Conservation (phyloP, 2,888 invertebrate genomes). For the Phyto melanocephala region DNA sequence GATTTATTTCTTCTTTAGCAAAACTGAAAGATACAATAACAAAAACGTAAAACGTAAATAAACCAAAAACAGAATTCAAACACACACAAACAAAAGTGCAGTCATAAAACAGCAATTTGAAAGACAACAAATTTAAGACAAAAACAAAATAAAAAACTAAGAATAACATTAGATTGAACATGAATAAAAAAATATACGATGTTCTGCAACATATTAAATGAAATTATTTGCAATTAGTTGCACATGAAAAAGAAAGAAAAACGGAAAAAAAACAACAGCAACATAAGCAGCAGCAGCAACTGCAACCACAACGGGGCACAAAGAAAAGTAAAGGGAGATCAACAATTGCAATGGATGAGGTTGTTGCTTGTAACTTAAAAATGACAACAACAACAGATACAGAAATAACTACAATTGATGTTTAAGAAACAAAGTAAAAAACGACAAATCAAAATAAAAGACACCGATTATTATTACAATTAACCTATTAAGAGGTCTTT, state of each 20-base stretch:
- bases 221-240: constrained; percentile 64
- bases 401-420: background rate
- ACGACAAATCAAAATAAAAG: background rate
- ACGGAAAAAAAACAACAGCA: constrained; percentile 33
- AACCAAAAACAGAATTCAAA: background rate
- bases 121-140: background rate
- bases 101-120: constrained; percentile 13
- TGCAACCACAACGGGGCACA: background rate
- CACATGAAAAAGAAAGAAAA: constrained; percentile 12
- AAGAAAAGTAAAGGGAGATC: background rate
- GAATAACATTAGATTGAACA: constrained; percentile 25
- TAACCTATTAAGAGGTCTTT: constrained; percentile 25
- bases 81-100: background rate
- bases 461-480: background rate
- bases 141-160: background rate
- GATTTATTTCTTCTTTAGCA: constrained; percentile 52
- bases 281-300: background rate
- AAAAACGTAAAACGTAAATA: background rate
- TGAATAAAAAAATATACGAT: constrained; percentile 34
- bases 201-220: constrained; percentile 57
- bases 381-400: constrained; percentile 32
- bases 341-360: constrained; percentile 4
- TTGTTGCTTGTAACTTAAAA: constrained; percentile 23
- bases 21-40: constrained; percentile 13
- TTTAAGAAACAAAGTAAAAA: constrained; percentile 14